Evolutionary conservation across 2,113 vertebrate species (phyloP), one percentile per base, ranked within the genome.

Genomic region (Mionectes macconnelli): DNA sequence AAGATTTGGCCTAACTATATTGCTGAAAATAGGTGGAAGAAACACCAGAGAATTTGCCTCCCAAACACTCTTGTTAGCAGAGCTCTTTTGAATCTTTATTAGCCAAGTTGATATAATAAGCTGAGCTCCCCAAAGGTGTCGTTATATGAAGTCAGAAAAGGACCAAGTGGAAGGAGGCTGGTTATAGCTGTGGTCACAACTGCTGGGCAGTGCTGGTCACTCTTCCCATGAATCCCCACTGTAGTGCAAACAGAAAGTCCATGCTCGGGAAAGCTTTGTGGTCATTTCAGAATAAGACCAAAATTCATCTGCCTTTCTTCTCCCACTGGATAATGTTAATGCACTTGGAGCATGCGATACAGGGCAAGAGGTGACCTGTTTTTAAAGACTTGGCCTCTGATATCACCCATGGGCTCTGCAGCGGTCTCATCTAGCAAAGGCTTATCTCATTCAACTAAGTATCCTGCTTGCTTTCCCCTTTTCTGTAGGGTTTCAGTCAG

Each of bases 261-360:
- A 1, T 16, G 18, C 56, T 60, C 64, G 40, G 81, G 72, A 20
- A 74, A 82, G 40, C 6, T 62, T 64, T 81, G 57, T 28, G 73
- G 60, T 55, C 0, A 0, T 35, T 93, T 94, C 28, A 70, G 42
- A 60, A 33, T 3, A 15, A 82, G 83, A 82, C 64, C 57, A 90
- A 70, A 90, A 90, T 59, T 83, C 59, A 62, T 72, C 64, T 82
- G 68, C 59, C 64, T 68, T 57, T 87, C 69, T 84, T 81, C 24
- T 96, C 93, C 85, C 82, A 31, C 72, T 56, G 88, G 90, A 68
- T 62, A 55, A 27, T 37, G 37, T 79, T 95, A 95, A 96, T 96
- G 96, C 73, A 76, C 90, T 94, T 24, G 40, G 31, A 69, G 76
- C 44, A 63, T n/a, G 69, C 68, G 59, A 28, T 8, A 42, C n/a